These are phyloP conservation scores for Vulpes ferrilata DNA, from an alignment of 2,113 vertebrate genomes.

Conservation along the genomic window DNA sequence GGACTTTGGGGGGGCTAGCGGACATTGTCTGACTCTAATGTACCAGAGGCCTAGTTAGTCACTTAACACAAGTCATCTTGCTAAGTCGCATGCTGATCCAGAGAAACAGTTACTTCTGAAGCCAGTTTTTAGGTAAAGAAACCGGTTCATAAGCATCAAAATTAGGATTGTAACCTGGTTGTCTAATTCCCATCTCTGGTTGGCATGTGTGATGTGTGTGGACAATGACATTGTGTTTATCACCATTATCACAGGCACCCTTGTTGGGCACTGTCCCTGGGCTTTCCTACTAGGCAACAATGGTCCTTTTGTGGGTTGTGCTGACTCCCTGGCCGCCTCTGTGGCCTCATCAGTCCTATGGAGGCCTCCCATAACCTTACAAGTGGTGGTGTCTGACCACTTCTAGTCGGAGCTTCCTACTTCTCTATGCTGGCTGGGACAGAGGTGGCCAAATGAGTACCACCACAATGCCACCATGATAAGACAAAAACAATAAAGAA, in stretches of 20 bases:
- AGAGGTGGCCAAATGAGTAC: neutral
- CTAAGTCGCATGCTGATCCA: too few species aligned
- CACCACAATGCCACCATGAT: neutral
- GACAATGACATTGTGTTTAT: too few species aligned
- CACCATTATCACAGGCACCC: neutral
- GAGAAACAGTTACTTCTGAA: neutral
- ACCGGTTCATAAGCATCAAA: neutral
- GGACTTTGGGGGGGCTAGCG: neutral
- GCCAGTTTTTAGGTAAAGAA: neutral
- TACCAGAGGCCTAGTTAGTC: too few species aligned
- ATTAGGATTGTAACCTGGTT: neutral
- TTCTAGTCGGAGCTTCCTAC: neutral
- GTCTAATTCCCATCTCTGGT: neutral
- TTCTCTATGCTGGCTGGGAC: neutral
- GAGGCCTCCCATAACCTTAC: neutral
- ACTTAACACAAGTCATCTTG: neutral
- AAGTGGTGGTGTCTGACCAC: neutral
- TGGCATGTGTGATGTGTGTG: neutral
- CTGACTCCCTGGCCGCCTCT: neutral
- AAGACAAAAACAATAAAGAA: neutral
- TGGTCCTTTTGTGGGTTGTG: neutral
- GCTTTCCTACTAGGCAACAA: neutral
- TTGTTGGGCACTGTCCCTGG: neutral
- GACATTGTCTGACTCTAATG: neutral
- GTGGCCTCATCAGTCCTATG: neutral